Base-by-base conservation (phyloP, 2,797 vertebrate species). In the Tarsius wallacei region DNA sequence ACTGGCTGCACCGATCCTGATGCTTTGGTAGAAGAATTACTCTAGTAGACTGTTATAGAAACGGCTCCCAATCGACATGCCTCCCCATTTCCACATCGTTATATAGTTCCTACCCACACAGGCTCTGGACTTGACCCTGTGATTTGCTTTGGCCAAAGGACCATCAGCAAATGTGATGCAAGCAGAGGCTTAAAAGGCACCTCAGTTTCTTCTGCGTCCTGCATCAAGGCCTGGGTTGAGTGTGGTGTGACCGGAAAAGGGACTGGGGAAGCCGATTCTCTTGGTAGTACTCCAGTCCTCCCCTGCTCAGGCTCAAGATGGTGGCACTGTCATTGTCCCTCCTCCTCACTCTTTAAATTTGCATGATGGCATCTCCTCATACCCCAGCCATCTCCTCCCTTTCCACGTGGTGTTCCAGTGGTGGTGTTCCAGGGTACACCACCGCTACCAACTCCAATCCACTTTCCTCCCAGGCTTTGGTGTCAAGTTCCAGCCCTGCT, bases 11-110 rank as follows among this genome's bases (percentile, higher is more conserved):
- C 33, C 36, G 47, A 12, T 22, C 13, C 3, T 31, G 42, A 42
- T 26, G 26, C 28, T 6, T 0, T 7, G 36, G 36, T 16, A 26
- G 63, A 42, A 1, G 9, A 36, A 47, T 49, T 33, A 11, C 49
- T 36, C 31, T 2, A 33, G 53, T 2, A 21, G 36, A 9, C 10
- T 3, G 15, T 22, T 8, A 68, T 0, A 31, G 13, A 15, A 19
- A 36, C 0, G 22, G n/a, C 9, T 36, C 59, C 28, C 73, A 14
- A 57, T 31, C 47, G 59, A 5, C 2, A 5, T 5, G 26, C 17
- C 17, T 53, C 74, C 13, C 47, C 53, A 0, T 76, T 15, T 24
- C 36, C 11, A 13, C 1, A 1, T 26, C 24, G 16, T 11, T 2
- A 55, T 36, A 13, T 12, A 13, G 22, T 16, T 7, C 36, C 77